phyloP scores from a whole-genome alignment of 2,888 invertebrate species.

The Euplexia lucipara region DNA sequence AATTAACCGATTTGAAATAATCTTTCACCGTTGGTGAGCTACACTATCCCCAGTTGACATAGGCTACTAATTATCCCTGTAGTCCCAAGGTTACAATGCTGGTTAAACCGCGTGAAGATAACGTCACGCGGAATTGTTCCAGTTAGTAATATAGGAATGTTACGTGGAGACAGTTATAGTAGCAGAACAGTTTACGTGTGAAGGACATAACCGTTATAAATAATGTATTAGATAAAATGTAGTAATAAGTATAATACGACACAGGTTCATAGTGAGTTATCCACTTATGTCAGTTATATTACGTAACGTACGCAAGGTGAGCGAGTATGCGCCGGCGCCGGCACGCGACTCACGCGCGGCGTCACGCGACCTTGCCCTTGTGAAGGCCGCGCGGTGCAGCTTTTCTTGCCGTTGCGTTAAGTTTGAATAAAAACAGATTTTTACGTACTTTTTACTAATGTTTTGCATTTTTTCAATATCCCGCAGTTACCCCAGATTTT shows the following conservation, averaged over 20 bases:
- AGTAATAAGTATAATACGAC: slow-evolving; percentile 13
- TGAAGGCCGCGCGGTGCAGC: slow-evolving; percentile 26
- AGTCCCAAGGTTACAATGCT: too few species aligned
- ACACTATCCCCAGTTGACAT: too few species aligned
- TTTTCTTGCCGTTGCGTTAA: too few species aligned
- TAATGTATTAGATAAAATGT: slow-evolving; percentile 25
- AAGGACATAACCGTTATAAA: not conserved
- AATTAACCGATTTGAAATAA: too few species aligned
- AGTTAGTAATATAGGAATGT: too few species aligned
- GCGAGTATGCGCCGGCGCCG: slow-evolving; percentile 22
- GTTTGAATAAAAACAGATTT: not conserved
- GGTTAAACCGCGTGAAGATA: too few species aligned
- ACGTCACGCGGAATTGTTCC: too few species aligned
- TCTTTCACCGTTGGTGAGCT: too few species aligned
- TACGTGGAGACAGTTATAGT: not conserved
- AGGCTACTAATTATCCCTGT: too few species aligned
- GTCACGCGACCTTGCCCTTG: slow-evolving; percentile 52
- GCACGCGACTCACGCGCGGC: slow-evolving; percentile 7
- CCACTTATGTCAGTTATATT: slow-evolving; percentile 26
- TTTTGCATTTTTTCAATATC: too few species aligned
- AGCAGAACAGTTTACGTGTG: slow-evolving; percentile 24
- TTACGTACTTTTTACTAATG: too few species aligned
- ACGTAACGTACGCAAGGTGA: slow-evolving; percentile 31
- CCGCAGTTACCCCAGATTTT: too few species aligned
- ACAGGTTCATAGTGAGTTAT: slow-evolving; percentile 10